Conservation (phyloP, 2,113 vertebrate species). For the Procavia capensis region DNA sequence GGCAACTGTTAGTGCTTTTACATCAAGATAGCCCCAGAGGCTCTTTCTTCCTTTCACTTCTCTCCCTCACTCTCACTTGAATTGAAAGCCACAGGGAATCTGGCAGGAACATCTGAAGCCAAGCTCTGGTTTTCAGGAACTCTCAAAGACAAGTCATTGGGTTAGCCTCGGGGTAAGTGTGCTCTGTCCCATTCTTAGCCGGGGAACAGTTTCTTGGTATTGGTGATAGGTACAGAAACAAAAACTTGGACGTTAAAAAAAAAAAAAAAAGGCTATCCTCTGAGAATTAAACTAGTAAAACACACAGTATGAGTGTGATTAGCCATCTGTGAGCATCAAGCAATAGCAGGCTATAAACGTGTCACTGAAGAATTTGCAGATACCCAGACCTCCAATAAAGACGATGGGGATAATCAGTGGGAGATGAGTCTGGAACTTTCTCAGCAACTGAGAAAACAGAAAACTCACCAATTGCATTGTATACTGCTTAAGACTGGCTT, state of each 20-base stretch:
- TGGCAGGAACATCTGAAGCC: neutral
- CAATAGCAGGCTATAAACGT: slow-evolving; percentile 63
- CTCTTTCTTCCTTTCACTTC: neutral
- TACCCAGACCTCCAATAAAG: slow-evolving; percentile 65
- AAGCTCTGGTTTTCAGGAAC: neutral
- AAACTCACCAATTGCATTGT: slow-evolving; percentile 28
- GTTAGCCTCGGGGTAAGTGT: neutral
- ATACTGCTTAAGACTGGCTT: neutral
- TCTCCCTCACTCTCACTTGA: neutral
- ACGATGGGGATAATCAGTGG: slow-evolving; percentile 55
- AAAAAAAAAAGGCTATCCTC: slow-evolving; percentile 38
- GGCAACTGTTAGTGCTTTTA: slow-evolving; percentile 37
- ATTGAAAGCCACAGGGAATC: neutral
- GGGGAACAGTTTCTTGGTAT: neutral
- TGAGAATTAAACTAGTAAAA: slow-evolving; percentile 70
- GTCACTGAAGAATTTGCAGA: slow-evolving; percentile 68
- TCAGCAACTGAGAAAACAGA: slow-evolving; percentile 62
- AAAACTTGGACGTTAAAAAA: no score
- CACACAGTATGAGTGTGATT: slow-evolving; percentile 31
- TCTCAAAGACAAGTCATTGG: neutral
- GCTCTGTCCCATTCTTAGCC: neutral
- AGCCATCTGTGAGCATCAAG: slow-evolving; percentile 75
- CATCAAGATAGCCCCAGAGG: neutral
- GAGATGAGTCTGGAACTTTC: slow-evolving; percentile 57
- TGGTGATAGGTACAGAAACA: slow-evolving; percentile 7